Conservation (phyloP, 2,888 invertebrate species). For the Platycheirus albimanus region DNA sequence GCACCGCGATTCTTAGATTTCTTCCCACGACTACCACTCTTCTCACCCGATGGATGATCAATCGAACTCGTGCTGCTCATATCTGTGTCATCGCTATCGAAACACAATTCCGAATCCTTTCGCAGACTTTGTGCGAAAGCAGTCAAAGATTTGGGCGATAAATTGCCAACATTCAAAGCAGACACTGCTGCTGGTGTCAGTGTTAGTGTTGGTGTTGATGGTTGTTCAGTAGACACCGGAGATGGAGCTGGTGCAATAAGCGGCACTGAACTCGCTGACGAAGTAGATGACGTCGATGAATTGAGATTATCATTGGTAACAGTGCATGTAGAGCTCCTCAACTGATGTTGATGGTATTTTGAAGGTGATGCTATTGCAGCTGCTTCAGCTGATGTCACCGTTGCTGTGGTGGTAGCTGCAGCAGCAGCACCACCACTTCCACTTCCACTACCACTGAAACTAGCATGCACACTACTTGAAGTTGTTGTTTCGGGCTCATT, state of each 20-base stretch:
- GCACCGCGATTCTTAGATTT: slow-evolving; percentile 74
- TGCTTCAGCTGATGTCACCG: slow-evolving; percentile 79
- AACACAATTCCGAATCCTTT: slow-evolving; percentile 76
- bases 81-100: slow-evolving; percentile 82
- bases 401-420: slow-evolving; percentile 64
- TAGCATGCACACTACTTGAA: slow-evolving; percentile 72
- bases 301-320: slow-evolving; percentile 72
- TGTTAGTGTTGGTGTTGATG: slow-evolving; percentile 28
- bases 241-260: slow-evolving; percentile 58
- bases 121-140: slow-evolving; percentile 75
- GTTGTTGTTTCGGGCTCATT: slow-evolving; percentile 69
- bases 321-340: slow-evolving; percentile 63
- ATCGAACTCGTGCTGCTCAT: slow-evolving; percentile 82
- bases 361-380: slow-evolving; percentile 79
- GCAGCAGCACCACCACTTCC: slow-evolving; percentile 47
- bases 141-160: slow-evolving; percentile 77
- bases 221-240: slow-evolving; percentile 41
- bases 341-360: slow-evolving; percentile 55
- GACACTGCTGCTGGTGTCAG: slow-evolving; percentile 34
- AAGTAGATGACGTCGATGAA: slow-evolving; percentile 54
- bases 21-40: slow-evolving; percentile 53
- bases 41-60: slow-evolving; percentile 74
- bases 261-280: slow-evolving; percentile 58
- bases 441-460: slow-evolving; percentile 46
- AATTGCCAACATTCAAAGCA: slow-evolving; percentile 57